phyloP scores from a whole-genome alignment of 2,113 vertebrate genomes.

The Catharus bicknelli region DNA sequence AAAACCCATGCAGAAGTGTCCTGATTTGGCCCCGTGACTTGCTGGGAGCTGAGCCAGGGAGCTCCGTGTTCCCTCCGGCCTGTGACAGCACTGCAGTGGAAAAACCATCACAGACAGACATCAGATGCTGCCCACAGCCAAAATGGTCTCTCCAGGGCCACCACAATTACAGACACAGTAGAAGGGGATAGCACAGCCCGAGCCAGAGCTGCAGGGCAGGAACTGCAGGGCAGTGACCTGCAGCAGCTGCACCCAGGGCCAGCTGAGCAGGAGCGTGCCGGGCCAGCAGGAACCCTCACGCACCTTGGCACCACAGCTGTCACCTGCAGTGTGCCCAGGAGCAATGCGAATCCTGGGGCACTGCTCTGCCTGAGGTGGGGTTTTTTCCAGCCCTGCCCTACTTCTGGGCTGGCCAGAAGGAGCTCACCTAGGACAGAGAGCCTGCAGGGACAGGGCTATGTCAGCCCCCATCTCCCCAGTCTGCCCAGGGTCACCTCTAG shows the following conservation, averaged over 20 bases:
- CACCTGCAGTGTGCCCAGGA: accelerated
- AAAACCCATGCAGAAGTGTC: not conserved
- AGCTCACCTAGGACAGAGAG: not conserved
- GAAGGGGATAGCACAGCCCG: accelerated
- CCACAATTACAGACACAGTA: accelerated
- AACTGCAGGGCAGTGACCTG: not conserved
- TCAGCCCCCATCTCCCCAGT: not conserved
- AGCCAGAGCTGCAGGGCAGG: not conserved
- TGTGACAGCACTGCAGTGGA: accelerated
- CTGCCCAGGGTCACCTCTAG: not conserved
- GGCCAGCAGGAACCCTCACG: not conserved
- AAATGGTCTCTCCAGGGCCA: not conserved
- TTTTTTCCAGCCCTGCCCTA: not conserved
- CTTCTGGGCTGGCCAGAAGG: not conserved
- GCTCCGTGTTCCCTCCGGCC: not conserved
- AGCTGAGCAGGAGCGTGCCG: accelerated
- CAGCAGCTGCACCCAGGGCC: not conserved
- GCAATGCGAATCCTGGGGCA: not conserved
- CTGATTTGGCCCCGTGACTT: not conserved
- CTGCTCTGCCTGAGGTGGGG: not conserved
- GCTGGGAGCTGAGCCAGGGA: not conserved
- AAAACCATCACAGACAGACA: not conserved
- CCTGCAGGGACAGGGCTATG: not conserved
- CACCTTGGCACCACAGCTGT: not conserved
- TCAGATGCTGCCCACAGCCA: not conserved